Percentiles rank a stretch among this genome's conserved stretches.
Conservation (phyloP, 2,888 invertebrate genomes). For the Tenthredo mesomela region DNA sequence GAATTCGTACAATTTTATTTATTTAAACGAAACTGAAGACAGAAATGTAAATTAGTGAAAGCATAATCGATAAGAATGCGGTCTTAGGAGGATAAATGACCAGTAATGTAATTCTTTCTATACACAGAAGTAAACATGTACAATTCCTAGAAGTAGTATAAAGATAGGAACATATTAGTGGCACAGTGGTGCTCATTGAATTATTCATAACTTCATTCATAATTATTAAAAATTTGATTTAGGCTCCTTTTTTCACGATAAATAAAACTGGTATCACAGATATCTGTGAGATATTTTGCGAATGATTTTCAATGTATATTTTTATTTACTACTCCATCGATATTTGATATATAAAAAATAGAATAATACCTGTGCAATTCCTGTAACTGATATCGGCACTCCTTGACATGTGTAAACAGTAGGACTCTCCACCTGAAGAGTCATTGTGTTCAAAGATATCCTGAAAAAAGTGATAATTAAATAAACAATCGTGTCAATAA, state of each 20-base stretch:
- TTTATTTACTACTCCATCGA: background rate
- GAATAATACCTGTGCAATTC: constrained; percentile 93
- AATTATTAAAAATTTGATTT: background rate
- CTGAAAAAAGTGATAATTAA: constrained; percentile 77
- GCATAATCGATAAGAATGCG: background rate
- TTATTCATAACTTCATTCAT: background rate
- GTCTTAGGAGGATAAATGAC: too few relatives aligned
- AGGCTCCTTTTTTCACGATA: background rate
- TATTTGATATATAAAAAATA: background rate
- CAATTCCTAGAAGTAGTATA: background rate
- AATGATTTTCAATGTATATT: too few relatives aligned
- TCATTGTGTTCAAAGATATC: constrained; percentile 98
- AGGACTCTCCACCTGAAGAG: constrained; percentile 96
- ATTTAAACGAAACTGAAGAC: too few relatives aligned
- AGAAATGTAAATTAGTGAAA: background rate
- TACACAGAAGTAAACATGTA: background rate
- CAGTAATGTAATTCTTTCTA: too few relatives aligned
- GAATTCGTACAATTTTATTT: too few relatives aligned
- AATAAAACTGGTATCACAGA: too few relatives aligned
- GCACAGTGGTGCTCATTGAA: background rate
- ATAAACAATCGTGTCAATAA: background rate
- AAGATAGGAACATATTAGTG: background rate
- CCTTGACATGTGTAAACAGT: constrained; percentile 98
- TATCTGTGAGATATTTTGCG: background rate
- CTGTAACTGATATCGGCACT: constrained; percentile 97